A percentile compares a stretch with the other conserved stretches of the same genome.
Conservation (phyloP, 2,888 invertebrate species). For the Ctenicera cuprea region DNA sequence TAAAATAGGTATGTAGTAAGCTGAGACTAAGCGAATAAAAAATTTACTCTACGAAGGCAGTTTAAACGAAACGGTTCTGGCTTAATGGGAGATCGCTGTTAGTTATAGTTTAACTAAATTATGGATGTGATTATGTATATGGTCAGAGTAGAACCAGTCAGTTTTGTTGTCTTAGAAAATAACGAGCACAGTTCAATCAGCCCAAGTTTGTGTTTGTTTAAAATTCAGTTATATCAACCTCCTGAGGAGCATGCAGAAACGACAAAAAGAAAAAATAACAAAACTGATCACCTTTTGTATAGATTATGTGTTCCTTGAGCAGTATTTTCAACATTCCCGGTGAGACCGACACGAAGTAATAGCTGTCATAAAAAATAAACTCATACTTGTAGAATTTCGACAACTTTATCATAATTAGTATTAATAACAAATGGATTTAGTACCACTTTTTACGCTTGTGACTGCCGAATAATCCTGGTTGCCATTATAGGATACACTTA, state of each 20-base stretch:
- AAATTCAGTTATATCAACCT: constrained; percentile 27
- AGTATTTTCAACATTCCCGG: constrained; percentile 30
- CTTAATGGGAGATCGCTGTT: constrained; percentile 13
- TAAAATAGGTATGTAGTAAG: too few species aligned
- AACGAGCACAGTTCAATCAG: constrained; percentile 28
- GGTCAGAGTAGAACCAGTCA: constrained; percentile 8
- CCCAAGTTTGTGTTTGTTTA: constrained; percentile 19
- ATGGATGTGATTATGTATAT: constrained; percentile 21
- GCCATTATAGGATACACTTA: constrained; percentile 47
- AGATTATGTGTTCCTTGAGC: constrained; percentile 25
- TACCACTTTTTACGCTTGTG: constrained; percentile 46
- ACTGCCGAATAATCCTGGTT: constrained; percentile 47
- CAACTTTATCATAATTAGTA: constrained; percentile 43
- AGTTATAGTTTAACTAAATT: constrained; percentile 23
- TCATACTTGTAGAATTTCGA: constrained; percentile 32
- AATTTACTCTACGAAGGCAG: background rate
- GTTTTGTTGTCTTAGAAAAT: constrained; percentile 25
- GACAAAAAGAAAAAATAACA: constrained; percentile 21
- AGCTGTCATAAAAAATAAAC: constrained; percentile 34
- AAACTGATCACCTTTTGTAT: constrained; percentile 29
- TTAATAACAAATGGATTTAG: constrained; percentile 50
- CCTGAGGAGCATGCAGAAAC: constrained; percentile 30
- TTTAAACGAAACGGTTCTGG: background rate
- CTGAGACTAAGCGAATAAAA: background rate
- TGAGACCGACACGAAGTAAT: constrained; percentile 27